Base-by-base conservation (phyloP, 30 jellyfish, hydroid and myxozoan species). In the Catostylus mosaicus region DNA sequence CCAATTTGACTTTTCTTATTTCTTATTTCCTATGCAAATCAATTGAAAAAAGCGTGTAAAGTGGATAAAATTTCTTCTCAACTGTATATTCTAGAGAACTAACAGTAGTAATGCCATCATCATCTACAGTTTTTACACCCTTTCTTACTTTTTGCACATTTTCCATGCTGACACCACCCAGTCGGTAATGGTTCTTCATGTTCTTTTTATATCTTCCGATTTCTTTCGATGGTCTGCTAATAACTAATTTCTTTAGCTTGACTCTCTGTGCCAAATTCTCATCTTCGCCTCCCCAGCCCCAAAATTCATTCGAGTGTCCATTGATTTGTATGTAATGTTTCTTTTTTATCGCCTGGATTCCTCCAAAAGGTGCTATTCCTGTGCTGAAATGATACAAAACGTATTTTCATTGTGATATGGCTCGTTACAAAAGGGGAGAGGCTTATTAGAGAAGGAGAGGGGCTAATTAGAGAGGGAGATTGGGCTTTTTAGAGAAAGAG, bases 281-380 rank as follows among this genome's bases (percentile, higher is more conserved):
- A 56, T 56, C 69, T n/a, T 56, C 69, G 29, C 69, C 69, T 56
- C 56, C 56, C 56, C 56, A 43, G 56, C 56, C 56, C 56, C 56
- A 43, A 43, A 43, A 43, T 43, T 16, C 32, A 26, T 56, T 56
- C 5, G 69, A 56, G 27, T 16, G n/a, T 56, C 69, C 69, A 56
- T 56, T 56, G 69, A 56, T 10, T 8, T 10, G 8, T 7, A 16
- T 20, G 69, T 16, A 56, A 56, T 56, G 32, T 7, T n/a, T n/a
- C 69, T 56, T 56, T 26, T 56, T 56, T 6, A 56, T 16, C 10
- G 69, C 69, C n/a, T 56, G 32, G n/a, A 56, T 56, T 7, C 69
- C 69, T 6, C 69, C 69, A 26, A 56, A 56, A 6, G 56, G 16
- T 6, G 56, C 8, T 16, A 8, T 16, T 43, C 56, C 56, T 8